Evolutionary conservation across 2,113 vertebrate genomes (phyloP), one percentile per base, ranked within the genome.

Genomic region (Anhinga anhinga): DNA sequence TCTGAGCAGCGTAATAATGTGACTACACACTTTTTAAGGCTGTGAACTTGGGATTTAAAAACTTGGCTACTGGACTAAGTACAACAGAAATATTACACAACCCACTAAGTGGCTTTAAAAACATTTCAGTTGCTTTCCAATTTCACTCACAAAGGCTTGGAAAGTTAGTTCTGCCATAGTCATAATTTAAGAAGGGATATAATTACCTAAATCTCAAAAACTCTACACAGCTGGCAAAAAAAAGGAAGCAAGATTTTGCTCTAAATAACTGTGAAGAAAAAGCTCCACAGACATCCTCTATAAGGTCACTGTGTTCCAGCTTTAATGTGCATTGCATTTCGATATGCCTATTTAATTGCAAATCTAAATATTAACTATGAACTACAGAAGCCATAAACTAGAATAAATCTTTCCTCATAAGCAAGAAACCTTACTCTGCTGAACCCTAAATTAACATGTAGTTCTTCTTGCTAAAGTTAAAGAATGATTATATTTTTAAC

Each of bases 131-230:
- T 93, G 90, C 91, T 94, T 97, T 97, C 82, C 88, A 96, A 78
- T 94, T 94, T 86, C 55, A 94, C 50, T 55, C 90, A 95, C 63
- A 96, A 83, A 96, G 74, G 62, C 53, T 2, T 89, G 82, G 87
- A 95, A 97, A 96, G 86, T 86, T 27, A 77, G 55, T 86, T 95
- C 74, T 97, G 86, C 79, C 78, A 93, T 38, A 93, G 95, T 91
- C 45, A 72, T 80, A 95, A 95, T 93, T 96, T 96, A 94, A 74
- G 85, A 94, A 80, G 95, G 72, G 63, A 90, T 90, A 96, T 78
- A 94, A 95, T 97, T 96, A 95, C 89, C 79, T 94, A 94, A 96
- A 96, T 94, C 86, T 88, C 86, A 67, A 91, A 95, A 93, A 91
- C 71, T 86, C 55, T 93, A 95, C 58, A n/a, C 71, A 93, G 70